A percentile compares a stretch with the other conserved stretches of the same genome.
Conservation (phyloP, 1,140 invertebrate genomes). For the Samia ricini region DNA sequence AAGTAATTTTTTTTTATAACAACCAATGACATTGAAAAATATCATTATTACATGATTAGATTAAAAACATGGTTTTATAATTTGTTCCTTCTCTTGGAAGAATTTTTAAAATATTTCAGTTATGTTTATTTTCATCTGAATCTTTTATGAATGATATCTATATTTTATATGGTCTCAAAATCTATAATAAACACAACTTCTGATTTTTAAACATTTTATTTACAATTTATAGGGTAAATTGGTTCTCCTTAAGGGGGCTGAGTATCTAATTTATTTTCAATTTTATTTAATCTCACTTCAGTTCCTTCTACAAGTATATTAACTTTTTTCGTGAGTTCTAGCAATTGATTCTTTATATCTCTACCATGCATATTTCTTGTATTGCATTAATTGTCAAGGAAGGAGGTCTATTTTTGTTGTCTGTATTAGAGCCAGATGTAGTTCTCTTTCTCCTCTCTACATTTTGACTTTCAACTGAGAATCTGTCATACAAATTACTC, state of each 20-base stretch:
- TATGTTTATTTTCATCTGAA: no score
- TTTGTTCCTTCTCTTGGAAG: no score
- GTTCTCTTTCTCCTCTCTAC: conserved; percentile 60
- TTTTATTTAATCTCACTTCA: conserved; percentile 49
- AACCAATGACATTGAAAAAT: no score
- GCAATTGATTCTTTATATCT: conserved; percentile 63
- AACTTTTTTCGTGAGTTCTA: conserved; percentile 60
- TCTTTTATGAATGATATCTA: no score
- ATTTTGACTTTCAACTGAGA: conserved; percentile 57
- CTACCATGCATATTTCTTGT: conserved; percentile 69
- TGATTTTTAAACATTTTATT: not conserved
- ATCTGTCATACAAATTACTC: conserved; percentile 66
- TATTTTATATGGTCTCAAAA: no score
- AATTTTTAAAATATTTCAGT: no score
- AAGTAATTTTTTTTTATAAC: no score
- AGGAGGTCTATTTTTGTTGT: conserved; percentile 51
- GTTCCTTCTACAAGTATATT: conserved; percentile 59
- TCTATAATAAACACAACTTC: not conserved
- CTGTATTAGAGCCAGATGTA: conserved; percentile 47
- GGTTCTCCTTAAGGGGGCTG: conserved; percentile 34
- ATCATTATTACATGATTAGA: no score
- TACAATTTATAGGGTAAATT: not conserved
- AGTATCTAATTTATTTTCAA: conserved; percentile 53
- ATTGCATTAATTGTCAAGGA: conserved; percentile 61
- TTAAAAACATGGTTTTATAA: no score